Percentiles rank a stretch among this genome's conserved stretches.
phyloP scores from a whole-genome alignment of 2,888 invertebrate genomes.

The Heliconius erato region DNA sequence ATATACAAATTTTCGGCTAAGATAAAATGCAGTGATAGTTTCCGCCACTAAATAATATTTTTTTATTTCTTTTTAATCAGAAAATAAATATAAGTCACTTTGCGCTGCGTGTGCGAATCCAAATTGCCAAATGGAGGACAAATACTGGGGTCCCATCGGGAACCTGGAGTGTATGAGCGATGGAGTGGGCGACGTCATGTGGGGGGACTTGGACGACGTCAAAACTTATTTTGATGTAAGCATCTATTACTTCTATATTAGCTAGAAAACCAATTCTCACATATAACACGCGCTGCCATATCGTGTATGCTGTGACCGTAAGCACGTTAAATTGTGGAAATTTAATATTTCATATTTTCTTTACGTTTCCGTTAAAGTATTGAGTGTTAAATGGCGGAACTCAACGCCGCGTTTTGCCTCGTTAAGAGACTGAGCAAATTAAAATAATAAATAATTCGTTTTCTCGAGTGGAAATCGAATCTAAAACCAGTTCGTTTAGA shows the following conservation, averaged over 20 bases:
- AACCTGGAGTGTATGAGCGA: conserved; percentile 92
- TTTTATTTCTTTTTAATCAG: conserved; percentile 53
- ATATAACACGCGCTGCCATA: no score
- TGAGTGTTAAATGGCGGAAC: background rate
- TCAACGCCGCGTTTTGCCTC: background rate
- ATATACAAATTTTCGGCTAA: background rate
- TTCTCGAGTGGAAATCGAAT: no score
- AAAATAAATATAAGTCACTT: conserved; percentile 87
- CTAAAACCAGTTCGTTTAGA: no score
- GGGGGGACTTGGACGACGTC: conserved; percentile 91
- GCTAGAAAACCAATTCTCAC: no score
- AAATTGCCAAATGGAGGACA: conserved; percentile 88
- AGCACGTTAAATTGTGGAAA: background rate
- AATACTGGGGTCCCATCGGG: conserved; percentile 93
- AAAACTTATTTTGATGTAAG: conserved; percentile 87
- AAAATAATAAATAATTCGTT: no score
- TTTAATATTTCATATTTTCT: background rate
- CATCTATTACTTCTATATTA: background rate
- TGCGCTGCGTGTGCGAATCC: conserved; percentile 88
- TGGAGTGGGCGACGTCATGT: conserved; percentile 92
- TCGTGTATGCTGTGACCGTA: no score
- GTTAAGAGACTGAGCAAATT: no score
- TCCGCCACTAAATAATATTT: background rate
- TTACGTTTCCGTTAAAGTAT: background rate
- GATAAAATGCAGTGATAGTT: background rate